phyloP scores from a whole-genome alignment of 2,113 vertebrate genomes.

The Conger conger region DNA sequence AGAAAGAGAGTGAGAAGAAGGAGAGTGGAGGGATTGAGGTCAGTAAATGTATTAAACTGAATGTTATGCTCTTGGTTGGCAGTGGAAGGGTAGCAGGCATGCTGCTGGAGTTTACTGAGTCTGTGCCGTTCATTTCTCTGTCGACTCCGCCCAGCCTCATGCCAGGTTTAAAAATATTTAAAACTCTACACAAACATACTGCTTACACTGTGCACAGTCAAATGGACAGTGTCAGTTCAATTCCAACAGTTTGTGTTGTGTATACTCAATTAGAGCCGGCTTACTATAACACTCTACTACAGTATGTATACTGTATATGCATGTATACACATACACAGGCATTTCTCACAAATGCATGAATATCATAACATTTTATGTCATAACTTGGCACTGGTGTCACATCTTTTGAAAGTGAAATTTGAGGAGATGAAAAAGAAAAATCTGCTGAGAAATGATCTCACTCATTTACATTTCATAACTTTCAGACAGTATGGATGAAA shows the following conservation, averaged over 20 bases:
- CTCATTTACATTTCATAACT: slow-evolving; percentile 50
- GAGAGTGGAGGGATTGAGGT: slow-evolving; percentile 14
- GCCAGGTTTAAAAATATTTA: no score
- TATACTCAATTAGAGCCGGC: no score
- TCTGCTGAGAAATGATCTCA: slow-evolving; percentile 56
- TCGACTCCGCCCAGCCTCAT: slow-evolving; percentile 14
- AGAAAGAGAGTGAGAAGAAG: slow-evolving; percentile 18
- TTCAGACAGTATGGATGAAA: slow-evolving; percentile 52
- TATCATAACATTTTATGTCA: no score
- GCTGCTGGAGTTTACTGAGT: slow-evolving; percentile 11
- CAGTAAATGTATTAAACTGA: slow-evolving; percentile 24
- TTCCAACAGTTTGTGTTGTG: no score
- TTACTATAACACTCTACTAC: no score
- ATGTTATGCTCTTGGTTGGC: slow-evolving; percentile 37
- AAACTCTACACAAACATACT: no score
- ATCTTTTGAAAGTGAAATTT: not conserved
- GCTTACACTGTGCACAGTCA: no score
- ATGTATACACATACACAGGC: no score
- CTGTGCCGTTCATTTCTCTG: slow-evolving; percentile 9
- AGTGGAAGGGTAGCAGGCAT: slow-evolving; percentile 29
- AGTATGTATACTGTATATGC: no score
- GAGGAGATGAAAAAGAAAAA: slow-evolving; percentile 45
- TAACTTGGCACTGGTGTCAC: not conserved
- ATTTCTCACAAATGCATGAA: no score
- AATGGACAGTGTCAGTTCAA: no score